Evolutionary conservation across 2,888 invertebrate species (phyloP).

Genomic region (Sarcophaga rosellei): DNA sequence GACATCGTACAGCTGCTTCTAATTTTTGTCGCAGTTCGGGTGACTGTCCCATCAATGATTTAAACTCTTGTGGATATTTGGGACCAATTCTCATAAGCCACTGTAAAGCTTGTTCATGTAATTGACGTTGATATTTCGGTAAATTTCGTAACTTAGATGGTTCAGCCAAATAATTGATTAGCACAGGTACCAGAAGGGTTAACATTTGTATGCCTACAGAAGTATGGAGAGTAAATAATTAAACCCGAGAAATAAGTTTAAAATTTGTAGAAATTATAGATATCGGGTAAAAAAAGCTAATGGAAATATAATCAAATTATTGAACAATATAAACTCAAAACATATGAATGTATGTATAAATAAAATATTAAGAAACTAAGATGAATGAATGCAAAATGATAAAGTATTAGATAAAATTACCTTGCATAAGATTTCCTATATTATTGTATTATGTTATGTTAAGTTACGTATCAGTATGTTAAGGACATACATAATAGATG

Average conservation of each 20-base stretch:
- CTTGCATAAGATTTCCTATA: conserved; percentile 85
- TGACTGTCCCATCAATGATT: conserved; percentile 92
- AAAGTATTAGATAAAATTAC: conserved; percentile 78
- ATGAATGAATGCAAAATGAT: conserved; percentile 26
- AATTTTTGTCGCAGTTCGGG: conserved; percentile 90
- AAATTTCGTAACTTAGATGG: conserved; percentile 84
- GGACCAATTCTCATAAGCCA: conserved; percentile 96
- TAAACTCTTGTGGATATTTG: conserved; percentile 96
- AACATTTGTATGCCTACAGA: conserved; percentile 92
- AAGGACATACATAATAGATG: conserved; percentile 50
- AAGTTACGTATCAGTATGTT: conserved; percentile 46
- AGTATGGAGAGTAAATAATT: not conserved
- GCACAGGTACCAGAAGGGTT: conserved; percentile 93
- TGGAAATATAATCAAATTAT: not conserved
- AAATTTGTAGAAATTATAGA: not conserved
- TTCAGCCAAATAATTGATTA: conserved; percentile 92
- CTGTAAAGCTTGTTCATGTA: conserved; percentile 94
- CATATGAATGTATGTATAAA: not conserved
- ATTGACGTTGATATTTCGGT: conserved; percentile 85
- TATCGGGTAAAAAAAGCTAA: not conserved
- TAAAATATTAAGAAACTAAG: conserved; percentile 14
- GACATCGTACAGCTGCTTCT: conserved; percentile 91
- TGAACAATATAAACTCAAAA: conserved; percentile 5
- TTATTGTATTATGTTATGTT: conserved; percentile 49
- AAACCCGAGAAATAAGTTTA: not conserved